phyloP scores from a whole-genome alignment of 2,797 vertebrate genomes.

The Tokudaia muenninki region DNA sequence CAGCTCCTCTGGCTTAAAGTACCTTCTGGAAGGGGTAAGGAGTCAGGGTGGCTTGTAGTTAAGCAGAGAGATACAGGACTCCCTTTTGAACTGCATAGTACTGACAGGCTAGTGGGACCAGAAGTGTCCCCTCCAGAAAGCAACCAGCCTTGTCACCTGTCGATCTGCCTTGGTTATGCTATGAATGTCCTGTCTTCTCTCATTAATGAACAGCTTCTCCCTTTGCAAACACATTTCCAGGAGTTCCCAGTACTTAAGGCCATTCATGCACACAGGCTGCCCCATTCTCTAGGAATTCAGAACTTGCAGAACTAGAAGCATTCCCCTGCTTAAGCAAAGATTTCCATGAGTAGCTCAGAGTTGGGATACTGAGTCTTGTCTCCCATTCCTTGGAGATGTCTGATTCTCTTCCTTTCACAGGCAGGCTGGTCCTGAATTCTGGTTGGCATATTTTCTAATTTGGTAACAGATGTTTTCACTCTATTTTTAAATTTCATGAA shows the following conservation, averaged over 20 bases:
- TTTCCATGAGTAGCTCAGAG: background rate
- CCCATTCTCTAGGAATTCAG: background rate
- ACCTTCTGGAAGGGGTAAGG: background rate
- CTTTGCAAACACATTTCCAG: background rate
- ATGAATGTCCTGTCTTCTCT: background rate
- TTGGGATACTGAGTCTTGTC: background rate
- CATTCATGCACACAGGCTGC: background rate
- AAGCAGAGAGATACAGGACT: background rate
- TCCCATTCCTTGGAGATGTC: background rate
- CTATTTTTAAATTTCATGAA: slow-evolving; percentile 79
- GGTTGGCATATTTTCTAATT: slow-evolving; percentile 58
- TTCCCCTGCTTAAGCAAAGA: background rate
- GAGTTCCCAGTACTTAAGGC: background rate
- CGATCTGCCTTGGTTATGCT: too few relatives aligned
- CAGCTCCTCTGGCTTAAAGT: background rate
- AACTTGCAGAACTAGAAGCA: background rate
- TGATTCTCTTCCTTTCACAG: slow-evolving; percentile 7
- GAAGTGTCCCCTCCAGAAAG: background rate
- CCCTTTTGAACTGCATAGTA: background rate
- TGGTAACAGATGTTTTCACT: slow-evolving; percentile 68
- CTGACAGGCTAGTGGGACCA: background rate
- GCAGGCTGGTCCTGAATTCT: background rate
- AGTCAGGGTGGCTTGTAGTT: background rate
- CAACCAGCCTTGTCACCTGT: background rate
- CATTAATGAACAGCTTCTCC: background rate